Percentiles rank a stretch among this genome's conserved stretches.
Conservation (phyloP, 2,888 invertebrate genomes). For the Aspidapion aeneum region DNA sequence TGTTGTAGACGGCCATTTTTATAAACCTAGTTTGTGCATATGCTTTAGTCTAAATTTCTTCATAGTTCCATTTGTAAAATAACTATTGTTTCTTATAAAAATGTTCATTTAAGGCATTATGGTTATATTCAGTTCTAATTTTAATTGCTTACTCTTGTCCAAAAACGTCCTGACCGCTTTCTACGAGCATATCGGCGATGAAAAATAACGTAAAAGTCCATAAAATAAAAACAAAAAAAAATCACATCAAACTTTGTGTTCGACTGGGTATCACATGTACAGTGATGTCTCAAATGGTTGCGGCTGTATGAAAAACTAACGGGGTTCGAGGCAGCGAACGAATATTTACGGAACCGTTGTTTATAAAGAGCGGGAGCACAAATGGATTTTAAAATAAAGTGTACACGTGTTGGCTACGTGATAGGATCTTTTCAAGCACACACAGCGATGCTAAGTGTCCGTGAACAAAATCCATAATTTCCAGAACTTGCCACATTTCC, state of each 20-base stretch:
- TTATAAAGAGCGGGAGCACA: neutral
- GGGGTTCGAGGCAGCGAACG: slow-evolving; percentile 1
- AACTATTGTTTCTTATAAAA: no score
- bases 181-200: neutral
- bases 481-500: no score
- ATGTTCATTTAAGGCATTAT: no score
- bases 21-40: no score
- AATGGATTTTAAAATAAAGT: neutral
- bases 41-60: no score
- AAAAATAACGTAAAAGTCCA: neutral
- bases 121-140: no score
- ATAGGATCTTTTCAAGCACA: neutral
- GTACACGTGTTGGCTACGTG: neutral
- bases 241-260: no score
- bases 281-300: no score
- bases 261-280: no score
- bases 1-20: no score
- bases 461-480: no score
- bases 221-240: neutral
- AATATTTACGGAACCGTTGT: slow-evolving; percentile 21
- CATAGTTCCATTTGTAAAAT: no score
- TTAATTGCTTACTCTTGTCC: neutral
- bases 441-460: neutral
- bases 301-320: neutral
- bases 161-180: neutral